Conservation (phyloP, 2,888 invertebrate species). For the Chrysopilus asiliformis region DNA sequence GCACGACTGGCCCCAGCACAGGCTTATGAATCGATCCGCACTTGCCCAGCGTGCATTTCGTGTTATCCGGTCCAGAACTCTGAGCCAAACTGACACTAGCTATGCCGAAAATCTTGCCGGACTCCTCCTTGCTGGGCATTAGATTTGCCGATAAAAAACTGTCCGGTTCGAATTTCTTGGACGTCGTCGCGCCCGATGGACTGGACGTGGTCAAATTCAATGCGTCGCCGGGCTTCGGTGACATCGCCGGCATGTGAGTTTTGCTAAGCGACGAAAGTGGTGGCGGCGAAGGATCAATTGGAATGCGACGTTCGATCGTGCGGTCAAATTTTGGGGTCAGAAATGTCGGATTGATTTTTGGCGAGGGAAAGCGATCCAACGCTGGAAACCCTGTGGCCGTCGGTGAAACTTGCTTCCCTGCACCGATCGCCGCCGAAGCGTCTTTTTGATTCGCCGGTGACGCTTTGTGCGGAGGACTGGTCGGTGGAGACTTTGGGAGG, state of each 20-base stretch:
- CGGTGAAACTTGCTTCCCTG: conserved; percentile 4
- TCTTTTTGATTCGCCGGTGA: background rate
- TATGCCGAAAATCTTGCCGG: conserved; percentile 37
- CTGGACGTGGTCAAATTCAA: conserved; percentile 14
- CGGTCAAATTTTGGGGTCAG: conserved; percentile 34
- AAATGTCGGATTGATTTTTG: conserved; percentile 35
- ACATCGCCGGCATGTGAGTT: conserved; percentile 23
- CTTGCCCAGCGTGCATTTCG: conserved; percentile 36
- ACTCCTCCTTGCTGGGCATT: conserved; percentile 37
- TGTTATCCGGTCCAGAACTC: conserved; percentile 36
- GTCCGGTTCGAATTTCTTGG: conserved; percentile 21
- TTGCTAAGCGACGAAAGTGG: conserved; percentile 22
- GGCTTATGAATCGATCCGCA: conserved; percentile 37
- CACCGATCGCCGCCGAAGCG: no score
- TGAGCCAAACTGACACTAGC: conserved; percentile 36
- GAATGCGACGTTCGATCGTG: conserved; percentile 17
- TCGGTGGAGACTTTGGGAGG: background rate
- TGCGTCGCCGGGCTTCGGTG: conserved; percentile 16
- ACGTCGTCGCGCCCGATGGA: no score
- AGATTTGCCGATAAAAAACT: conserved; percentile 32
- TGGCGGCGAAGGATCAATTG: conserved; percentile 11
- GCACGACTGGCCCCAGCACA: conserved; percentile 34
- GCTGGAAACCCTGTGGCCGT: conserved; percentile 26
- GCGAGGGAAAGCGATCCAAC: conserved; percentile 34
- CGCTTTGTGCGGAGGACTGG: background rate